Evolutionary conservation across 2,797 vertebrate species (phyloP).

Genomic region (Sciurus carolinensis): DNA sequence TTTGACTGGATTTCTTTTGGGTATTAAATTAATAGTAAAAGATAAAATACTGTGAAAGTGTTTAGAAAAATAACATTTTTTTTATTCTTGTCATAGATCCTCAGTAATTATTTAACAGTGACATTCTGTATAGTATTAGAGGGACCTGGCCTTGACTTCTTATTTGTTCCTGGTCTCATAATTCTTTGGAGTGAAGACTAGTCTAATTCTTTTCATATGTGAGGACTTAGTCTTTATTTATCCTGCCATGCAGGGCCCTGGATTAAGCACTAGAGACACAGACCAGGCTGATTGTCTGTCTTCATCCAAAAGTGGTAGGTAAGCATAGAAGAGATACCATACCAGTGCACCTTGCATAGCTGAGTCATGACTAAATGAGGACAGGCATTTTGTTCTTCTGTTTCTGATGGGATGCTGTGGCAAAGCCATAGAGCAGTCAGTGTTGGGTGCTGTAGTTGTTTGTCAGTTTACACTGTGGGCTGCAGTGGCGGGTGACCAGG

Average conservation of each 20-base stretch:
- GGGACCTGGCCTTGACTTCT: conserved; percentile 21
- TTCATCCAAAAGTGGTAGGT: not conserved
- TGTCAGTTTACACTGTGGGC: not conserved
- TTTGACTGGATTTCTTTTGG: conserved; percentile 17
- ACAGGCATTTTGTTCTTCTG: not conserved
- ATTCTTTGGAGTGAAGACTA: conserved; percentile 68
- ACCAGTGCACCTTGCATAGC: not conserved
- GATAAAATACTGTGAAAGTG: conserved; percentile 19
- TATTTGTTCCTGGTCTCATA: conserved; percentile 68
- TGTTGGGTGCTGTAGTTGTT: not conserved
- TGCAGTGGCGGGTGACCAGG: not conserved
- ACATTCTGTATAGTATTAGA: conserved; percentile 17
- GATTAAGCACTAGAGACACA: conserved; percentile 3
- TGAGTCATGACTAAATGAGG: not conserved
- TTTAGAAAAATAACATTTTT: conserved; percentile 64
- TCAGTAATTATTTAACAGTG: conserved; percentile 37
- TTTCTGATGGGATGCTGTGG: conserved; percentile 2
- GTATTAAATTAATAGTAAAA: conserved; percentile 63
- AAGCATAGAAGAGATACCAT: not conserved
- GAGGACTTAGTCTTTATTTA: conserved; percentile 65
- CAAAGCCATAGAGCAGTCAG: not conserved
- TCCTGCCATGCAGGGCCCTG: conserved; percentile 21
- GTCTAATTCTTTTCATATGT: conserved; percentile 75
- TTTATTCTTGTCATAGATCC: not conserved
- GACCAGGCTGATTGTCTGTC: conserved; percentile 22